Evolutionary conservation across 2,888 invertebrate genomes (phyloP).

Genomic region (Alcis repandata): DNA sequence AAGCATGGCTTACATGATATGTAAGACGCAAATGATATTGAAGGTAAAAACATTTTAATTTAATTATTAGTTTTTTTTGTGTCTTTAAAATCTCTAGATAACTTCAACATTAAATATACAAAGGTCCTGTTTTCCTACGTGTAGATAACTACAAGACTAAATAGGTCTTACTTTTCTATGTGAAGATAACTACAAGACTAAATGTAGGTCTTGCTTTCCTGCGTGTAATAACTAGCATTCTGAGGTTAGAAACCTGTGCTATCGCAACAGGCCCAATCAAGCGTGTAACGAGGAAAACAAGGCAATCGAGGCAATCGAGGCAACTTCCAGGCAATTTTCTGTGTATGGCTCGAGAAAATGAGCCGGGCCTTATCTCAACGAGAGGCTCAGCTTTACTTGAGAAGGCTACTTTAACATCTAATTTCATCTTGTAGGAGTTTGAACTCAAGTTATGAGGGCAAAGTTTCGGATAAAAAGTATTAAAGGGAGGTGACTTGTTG

Average conservation of each 20-base stretch:
- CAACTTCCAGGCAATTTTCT: constrained; percentile 34
- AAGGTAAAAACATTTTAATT: no score
- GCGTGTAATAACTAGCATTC: constrained; percentile 1
- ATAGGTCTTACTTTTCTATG: no score
- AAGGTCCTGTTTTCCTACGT: no score
- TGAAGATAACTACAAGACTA: neutral
- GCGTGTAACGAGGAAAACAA: constrained; percentile 35
- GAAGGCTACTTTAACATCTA: neutral
- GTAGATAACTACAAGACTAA: no score
- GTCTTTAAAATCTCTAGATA: no score
- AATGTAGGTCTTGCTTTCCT: neutral
- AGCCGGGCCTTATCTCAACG: constrained; percentile 22
- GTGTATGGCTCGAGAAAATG: constrained; percentile 32
- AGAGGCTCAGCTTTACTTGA: neutral
- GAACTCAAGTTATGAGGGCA: no score
- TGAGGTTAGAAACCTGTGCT: constrained; percentile 23
- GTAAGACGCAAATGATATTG: no score
- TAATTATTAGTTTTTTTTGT: no score
- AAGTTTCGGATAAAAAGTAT: no score
- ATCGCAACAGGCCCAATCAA: constrained; percentile 22
- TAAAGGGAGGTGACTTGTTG: no score
- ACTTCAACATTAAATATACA: no score
- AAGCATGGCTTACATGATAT: no score
- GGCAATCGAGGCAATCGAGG: constrained; percentile 35
- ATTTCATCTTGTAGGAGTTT: neutral